Percentiles rank a stretch among this genome's conserved stretches.
These are phyloP conservation scores for Chydorus sphaericus DNA, from an alignment of 2,888 invertebrate species.

Conservation along the genomic window DNA sequence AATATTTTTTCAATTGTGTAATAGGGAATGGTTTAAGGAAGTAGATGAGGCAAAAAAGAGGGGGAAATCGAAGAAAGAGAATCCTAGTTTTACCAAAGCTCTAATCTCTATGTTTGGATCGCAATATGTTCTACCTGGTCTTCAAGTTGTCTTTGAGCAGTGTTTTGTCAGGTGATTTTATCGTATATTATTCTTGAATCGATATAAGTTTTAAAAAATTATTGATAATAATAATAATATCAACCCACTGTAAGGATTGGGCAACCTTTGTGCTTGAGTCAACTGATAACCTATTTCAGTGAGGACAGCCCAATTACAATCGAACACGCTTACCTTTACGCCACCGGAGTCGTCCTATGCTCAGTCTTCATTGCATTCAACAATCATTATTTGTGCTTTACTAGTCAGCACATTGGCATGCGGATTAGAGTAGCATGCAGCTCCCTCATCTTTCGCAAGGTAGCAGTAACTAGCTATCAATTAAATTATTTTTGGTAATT, in stretches of 20 bases:
- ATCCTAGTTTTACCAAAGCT: slow-evolving; percentile 34
- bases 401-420: slow-evolving; percentile 55
- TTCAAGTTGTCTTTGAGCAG: slow-evolving; percentile 32
- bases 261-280: slow-evolving; percentile 48
- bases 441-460: slow-evolving; percentile 69
- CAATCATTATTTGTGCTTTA: slow-evolving; percentile 45
- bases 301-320: slow-evolving; percentile 34
- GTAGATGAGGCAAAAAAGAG: slow-evolving; percentile 28
- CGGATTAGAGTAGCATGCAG: slow-evolving; percentile 65
- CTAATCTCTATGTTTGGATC: slow-evolving; percentile 32
- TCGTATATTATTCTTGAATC: not conserved
- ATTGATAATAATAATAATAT: too few species aligned
- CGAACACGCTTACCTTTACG: slow-evolving; percentile 56
- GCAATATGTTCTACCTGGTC: slow-evolving; percentile 32
- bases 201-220: not conserved
- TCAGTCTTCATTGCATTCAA: slow-evolving; percentile 58
- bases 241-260: slow-evolving; percentile 44
- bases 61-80: slow-evolving; percentile 29
- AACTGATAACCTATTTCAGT: slow-evolving; percentile 48
- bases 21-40: slow-evolving; percentile 43
- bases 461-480: slow-evolving; percentile 24
- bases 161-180: slow-evolving; percentile 27
- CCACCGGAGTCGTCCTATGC: slow-evolving; percentile 52
- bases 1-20: slow-evolving; percentile 6
- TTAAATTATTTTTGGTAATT: not conserved